Evolutionary conservation across 2,113 vertebrate genomes (phyloP), one percentile per base, ranked within the genome.

Genomic region (Ceratotherium simum): DNA sequence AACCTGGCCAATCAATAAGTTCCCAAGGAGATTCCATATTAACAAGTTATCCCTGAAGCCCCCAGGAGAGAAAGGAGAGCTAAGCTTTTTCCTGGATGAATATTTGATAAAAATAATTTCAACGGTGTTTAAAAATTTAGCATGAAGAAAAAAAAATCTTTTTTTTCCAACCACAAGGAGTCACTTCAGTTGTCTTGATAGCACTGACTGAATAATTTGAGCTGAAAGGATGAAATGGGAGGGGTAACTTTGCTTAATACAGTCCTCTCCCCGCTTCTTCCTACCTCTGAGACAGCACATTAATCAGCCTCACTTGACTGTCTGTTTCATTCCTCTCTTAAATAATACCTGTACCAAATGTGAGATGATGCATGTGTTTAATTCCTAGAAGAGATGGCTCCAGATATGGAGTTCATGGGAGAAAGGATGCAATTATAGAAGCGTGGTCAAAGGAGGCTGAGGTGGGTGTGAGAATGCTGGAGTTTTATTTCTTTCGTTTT

Each of bases 291-390:
- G 98, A 98, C 96, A 96, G 81, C 64, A 87, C 97, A 98, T 99
- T 98, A 98, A 98, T 99, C 98, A 98, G 91, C 31, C 31, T 97
- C 98, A 97, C 96, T 95, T 97, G 96, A 98, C 97, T 98, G 95
- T 98, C 98, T 98, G 88, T 98, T 96, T 98, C 98, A 90, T 98
- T 98, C 94, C 96, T 97, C 97, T 98, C 96, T 98, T 98, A 98
- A 99, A 98, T 98, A 98, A 98, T 98, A 98, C 98, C 97, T 98
- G 97, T 94, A 98, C 96, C 97, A 95, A 98, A 98, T 98, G 93
- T 97, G 96, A 92, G 97, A 97, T 98, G 98, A 98, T 98, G 89
- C 72, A 64, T 98, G 98, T 98, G 72, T 97, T 95, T 97, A 96
- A 93, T 97, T 97, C 78, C 76, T 86, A 46, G 62, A 95, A 95